Percentiles rank a stretch among this genome's conserved stretches.
These are phyloP conservation scores for Sparidentex hasta DNA, from an alignment of 2,797 vertebrate species.

Conservation along the genomic window DNA sequence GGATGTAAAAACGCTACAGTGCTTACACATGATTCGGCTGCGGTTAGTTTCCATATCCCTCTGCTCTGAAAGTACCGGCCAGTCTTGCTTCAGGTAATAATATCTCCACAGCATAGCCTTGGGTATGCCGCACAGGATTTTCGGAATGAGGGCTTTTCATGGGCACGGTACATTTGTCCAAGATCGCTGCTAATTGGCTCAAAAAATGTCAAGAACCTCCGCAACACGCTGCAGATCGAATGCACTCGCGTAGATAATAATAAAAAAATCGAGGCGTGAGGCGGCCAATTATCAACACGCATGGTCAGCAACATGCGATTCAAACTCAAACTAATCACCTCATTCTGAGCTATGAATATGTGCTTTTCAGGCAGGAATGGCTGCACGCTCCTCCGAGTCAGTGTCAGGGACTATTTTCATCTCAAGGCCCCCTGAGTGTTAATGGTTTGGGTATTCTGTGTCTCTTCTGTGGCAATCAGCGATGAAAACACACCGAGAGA, in stretches of 20 bases:
- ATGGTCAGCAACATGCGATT: neutral
- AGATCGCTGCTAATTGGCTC: neutral
- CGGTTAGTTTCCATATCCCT: neutral
- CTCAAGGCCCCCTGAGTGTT: neutral
- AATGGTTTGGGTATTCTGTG: slow-evolving; percentile 1
- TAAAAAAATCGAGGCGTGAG: neutral
- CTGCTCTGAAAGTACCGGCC: neutral
- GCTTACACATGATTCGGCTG: neutral
- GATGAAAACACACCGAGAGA: slow-evolving; percentile 1
- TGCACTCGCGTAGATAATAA: neutral
- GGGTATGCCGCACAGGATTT: neutral
- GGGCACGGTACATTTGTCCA: neutral
- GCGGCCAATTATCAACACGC: neutral
- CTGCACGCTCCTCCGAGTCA: slow-evolving; percentile 5
- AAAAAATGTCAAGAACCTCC: neutral
- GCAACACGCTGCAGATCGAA: neutral
- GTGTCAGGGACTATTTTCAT: neutral
- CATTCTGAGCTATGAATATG: slow-evolving; percentile 4
- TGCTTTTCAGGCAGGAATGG: slow-evolving; percentile 7
- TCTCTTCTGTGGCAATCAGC: neutral
- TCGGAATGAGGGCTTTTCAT: neutral
- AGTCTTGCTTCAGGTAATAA: neutral
- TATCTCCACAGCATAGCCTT: neutral
- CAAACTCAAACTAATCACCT: neutral
- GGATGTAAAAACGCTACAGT: neutral